phyloP scores from a whole-genome alignment of 2,113 vertebrate species.

The Sylvia atricapilla region DNA sequence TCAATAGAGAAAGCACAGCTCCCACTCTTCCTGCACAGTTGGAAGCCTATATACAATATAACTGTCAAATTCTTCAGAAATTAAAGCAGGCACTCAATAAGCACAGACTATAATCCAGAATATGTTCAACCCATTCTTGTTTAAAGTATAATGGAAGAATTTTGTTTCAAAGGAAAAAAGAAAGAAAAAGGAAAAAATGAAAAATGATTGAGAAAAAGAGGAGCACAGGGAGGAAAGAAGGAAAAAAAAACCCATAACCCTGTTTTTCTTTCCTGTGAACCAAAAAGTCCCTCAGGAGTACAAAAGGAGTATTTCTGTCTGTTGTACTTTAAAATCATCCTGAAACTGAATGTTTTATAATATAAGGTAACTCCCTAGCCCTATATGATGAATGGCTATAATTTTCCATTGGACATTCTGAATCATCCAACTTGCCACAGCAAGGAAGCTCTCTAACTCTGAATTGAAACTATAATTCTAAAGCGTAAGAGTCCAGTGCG shows the following conservation, averaged over 20 bases:
- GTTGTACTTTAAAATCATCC: slow-evolving; percentile 44
- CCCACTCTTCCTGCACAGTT: not conserved
- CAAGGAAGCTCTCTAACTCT: slow-evolving; percentile 30
- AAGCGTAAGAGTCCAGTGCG: not conserved
- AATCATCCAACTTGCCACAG: slow-evolving; percentile 54
- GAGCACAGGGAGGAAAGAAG: no score
- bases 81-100: not conserved
- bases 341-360: slow-evolving; percentile 54
- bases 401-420: slow-evolving; percentile 59
- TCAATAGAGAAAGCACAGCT: not conserved
- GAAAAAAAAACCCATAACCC: not conserved
- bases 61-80: not conserved
- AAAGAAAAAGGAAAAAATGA: fast-evolving
- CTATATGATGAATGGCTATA: slow-evolving; percentile 68
- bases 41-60: not conserved
- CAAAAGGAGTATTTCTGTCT: slow-evolving; percentile 43
- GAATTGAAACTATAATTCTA: slow-evolving; percentile 62
- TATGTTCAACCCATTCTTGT: not conserved
- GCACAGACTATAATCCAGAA: not conserved
- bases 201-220: not conserved
- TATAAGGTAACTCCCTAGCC: slow-evolving; percentile 55
- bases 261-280: slow-evolving; percentile 47
- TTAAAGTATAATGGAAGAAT: not conserved
- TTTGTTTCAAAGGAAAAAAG: not conserved
- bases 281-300: slow-evolving; percentile 3